Percentiles rank a stretch among this genome's conserved stretches.
Evolutionary conservation across 2,888 invertebrate species (phyloP).

Genomic region (Pogonocherus hispidulus): DNA sequence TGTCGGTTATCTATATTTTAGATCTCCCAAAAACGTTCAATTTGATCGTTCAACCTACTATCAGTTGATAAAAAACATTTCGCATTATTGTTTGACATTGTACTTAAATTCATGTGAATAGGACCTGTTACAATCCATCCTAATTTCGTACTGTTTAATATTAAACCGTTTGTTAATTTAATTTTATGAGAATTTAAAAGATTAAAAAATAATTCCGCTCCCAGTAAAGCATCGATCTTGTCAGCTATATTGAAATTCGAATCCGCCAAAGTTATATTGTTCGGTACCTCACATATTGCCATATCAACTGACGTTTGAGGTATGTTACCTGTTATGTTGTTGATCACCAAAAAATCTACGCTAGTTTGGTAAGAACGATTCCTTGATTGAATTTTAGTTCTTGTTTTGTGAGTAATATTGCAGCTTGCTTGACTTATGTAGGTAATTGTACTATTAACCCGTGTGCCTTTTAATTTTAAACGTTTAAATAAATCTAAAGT

Average conservation of each 20-base stretch:
- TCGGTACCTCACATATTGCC: neutral
- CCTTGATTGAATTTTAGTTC: neutral
- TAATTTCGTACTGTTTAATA: constrained; percentile 41
- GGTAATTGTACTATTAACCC: constrained; percentile 21
- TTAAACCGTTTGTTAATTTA: constrained; percentile 3
- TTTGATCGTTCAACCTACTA: neutral
- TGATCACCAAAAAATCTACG: constrained; percentile 23
- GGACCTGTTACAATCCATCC: constrained; percentile 44
- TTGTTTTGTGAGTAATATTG: neutral
- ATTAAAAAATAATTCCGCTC: constrained; percentile 31
- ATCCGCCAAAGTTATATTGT: constrained; percentile 27
- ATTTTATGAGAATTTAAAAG: constrained; percentile 25
- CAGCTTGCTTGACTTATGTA: constrained; percentile 18
- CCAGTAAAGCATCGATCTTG: constrained; percentile 31
- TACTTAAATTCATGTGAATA: neutral
- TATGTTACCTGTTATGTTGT: constrained; percentile 24
- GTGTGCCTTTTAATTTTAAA: constrained; percentile 12
- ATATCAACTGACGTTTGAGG: constrained; percentile 2
- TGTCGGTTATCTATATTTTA: constrained; percentile 10
- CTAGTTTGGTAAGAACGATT: constrained; percentile 3
- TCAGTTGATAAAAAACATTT: constrained; percentile 1
- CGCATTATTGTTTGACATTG: neutral
- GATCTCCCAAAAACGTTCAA: constrained; percentile 14
- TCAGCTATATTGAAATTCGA: neutral
- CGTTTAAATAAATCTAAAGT: constrained; percentile 12